Evolutionary conservation across 2,797 vertebrate species (phyloP).

Genomic region (Danio choprae): DNA sequence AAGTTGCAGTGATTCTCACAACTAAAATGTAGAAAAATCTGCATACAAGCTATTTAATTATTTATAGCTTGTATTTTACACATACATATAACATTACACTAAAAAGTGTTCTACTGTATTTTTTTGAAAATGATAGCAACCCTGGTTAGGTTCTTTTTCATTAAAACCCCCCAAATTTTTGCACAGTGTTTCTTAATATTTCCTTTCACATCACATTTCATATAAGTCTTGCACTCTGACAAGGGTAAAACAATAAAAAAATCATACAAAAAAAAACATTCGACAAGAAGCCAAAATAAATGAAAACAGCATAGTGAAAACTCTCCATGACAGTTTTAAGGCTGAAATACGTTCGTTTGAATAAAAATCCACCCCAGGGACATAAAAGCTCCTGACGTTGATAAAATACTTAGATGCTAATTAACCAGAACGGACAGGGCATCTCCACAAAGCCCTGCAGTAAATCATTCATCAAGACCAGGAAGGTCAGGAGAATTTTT

Average conservation of each 20-base stretch:
- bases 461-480: constrained; percentile 9
- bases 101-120: no score
- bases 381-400: background rate
- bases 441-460: background rate
- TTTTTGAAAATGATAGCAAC: no score
- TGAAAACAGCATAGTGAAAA: background rate
- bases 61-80: no score
- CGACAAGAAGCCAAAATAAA: background rate
- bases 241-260: background rate
- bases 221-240: background rate
- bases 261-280: background rate
- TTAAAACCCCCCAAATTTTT: no score
- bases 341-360: background rate
- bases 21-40: no score
- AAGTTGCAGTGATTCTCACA: no score
- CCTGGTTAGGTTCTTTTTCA: no score
- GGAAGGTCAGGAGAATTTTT: background rate
- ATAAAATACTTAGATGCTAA: background rate
- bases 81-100: no score
- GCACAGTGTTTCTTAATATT: background rate
- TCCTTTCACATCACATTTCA: background rate
- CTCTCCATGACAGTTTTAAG: background rate
- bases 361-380: background rate
- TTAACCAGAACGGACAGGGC: background rate
- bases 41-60: no score